A percentile compares a stretch with the other conserved stretches of the same genome.
Conservation (phyloP, 1,140 invertebrate genomes). For the Ruditapes philippinarum region DNA sequence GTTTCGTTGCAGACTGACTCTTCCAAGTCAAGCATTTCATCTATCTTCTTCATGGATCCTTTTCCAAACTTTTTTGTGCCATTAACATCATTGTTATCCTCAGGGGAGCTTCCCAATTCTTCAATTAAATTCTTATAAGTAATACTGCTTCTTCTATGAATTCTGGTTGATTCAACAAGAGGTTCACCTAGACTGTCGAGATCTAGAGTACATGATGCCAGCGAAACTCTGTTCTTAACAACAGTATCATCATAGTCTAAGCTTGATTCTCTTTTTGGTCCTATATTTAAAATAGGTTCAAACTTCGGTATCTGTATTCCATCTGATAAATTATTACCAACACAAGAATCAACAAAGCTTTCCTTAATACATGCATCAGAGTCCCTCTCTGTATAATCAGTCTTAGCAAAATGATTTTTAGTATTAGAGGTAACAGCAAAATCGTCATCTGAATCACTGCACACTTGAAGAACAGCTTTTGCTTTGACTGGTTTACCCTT, state of each 20-base stretch:
- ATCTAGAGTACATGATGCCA: slow-evolving; percentile 16
- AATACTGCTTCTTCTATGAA: slow-evolving; percentile 60
- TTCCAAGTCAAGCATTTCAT: background rate
- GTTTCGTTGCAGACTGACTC: slow-evolving; percentile 5
- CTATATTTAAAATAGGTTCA: background rate
- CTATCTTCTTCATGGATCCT: background rate
- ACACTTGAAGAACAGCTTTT: slow-evolving; percentile 40
- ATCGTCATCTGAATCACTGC: slow-evolving; percentile 52
- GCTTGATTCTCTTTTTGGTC: background rate
- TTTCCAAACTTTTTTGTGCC: background rate
- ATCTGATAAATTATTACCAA: background rate
- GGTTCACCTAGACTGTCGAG: slow-evolving; percentile 60
- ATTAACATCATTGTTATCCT: background rate
- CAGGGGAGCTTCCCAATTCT: background rate
- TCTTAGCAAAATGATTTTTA: background rate
- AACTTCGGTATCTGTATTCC: background rate
- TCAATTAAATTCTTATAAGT: slow-evolving; percentile 30
- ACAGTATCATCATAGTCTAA: slow-evolving; percentile 30
- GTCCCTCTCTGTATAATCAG: too few relatives aligned
- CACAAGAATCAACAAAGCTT: background rate
- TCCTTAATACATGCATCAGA: slow-evolving; percentile 4
- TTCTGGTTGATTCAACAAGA: slow-evolving; percentile 60
- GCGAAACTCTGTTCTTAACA: slow-evolving; percentile 33
- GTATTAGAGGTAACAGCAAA: background rate
- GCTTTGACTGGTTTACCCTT: background rate